Base-by-base conservation (phyloP, 2,888 invertebrate species). In the Taphrorychus bicolor region DNA sequence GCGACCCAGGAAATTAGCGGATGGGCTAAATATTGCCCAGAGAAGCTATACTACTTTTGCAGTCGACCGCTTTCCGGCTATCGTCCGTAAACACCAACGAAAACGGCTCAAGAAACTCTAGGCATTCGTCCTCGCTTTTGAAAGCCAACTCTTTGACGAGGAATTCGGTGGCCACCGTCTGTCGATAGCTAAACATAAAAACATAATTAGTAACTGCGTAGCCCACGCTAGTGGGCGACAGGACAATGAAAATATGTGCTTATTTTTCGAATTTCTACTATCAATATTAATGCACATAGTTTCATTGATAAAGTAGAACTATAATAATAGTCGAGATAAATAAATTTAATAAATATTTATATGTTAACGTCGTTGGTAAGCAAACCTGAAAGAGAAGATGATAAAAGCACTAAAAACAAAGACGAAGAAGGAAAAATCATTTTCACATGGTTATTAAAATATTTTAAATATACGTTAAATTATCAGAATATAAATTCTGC, bases 81-180 rank as follows among this genome's bases (percentile, higher is more conserved):
- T 84, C 81, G 84, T 89, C 91, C 82, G 87, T 85, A 84, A 89
- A 91, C 78, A 86, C 86, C 80, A 95, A 87, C 84, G 88, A 89
- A 83, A 93, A 91, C 79, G 91, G 90, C 82, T 87, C 87, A 82
- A 97, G 88, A 89, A 97, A 97, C 83, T 94, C 92, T 83, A 90
- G 85, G 84, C 93, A 94, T 83, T 94, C 92, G 83, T 91, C 90
- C 81, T 84, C 85, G 76, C 91, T 89, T 79, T 90, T 89, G 87
- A 97, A 96, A 81, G 92, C 94, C 88, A 98, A 88, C 86, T 93
- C 91, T 84, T 90, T 89, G 82, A 89, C 85, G 85, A 98, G 87
- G 89, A 91, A 93, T 83, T 90, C 89, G 85, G 95, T 88, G 78
- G 92, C 90, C 86, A 98, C 88, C 84, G 87, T 89, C 85, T 94